A percentile compares a stretch with the other conserved stretches of the same genome.
Evolutionary conservation across 2,888 invertebrate genomes (phyloP).

Genomic region (Octodonta nipae): DNA sequence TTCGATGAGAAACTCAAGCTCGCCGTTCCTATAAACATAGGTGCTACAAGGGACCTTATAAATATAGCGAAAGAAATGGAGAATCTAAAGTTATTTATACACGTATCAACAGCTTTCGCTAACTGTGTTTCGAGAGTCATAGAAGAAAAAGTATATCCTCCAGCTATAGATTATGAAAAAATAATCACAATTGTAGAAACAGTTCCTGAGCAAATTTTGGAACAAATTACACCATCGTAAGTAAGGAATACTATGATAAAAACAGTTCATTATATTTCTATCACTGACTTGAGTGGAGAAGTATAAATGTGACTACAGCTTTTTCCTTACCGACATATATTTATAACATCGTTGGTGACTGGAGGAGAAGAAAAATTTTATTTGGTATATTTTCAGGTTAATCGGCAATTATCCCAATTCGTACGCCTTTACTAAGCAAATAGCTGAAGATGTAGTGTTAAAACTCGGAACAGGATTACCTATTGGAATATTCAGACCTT

Average conservation of each 20-base stretch:
- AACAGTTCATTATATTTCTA: too few relatives aligned
- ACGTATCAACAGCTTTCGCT: conserved; percentile 47
- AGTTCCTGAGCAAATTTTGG: conserved; percentile 39
- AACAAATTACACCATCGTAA: conserved; percentile 45
- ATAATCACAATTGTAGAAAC: conserved; percentile 39
- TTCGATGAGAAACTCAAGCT: conserved; percentile 64
- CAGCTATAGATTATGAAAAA: conserved; percentile 40
- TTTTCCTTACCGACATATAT: too few relatives aligned
- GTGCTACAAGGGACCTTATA: conserved; percentile 52
- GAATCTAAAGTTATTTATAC: conserved; percentile 44
- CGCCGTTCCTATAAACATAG: conserved; percentile 61
- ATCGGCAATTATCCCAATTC: conserved; percentile 72
- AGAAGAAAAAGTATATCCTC: conserved; percentile 43
- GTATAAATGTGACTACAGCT: too few relatives aligned
- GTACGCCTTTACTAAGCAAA: conserved; percentile 80
- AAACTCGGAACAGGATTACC: conserved; percentile 58
- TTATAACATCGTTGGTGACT: too few relatives aligned
- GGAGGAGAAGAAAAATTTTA: too few relatives aligned
- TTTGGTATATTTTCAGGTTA: conserved; percentile 41
- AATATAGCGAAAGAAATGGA: conserved; percentile 52
- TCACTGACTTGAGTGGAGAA: too few relatives aligned
- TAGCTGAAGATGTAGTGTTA: conserved; percentile 68
- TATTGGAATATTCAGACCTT: conserved; percentile 69
- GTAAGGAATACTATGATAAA: conserved; percentile 17
- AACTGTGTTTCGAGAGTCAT: conserved; percentile 36